A percentile compares a stretch with the other conserved stretches of the same genome.
These are phyloP conservation scores for Drosophila cognata DNA, from an alignment of 2,888 invertebrate genomes.

Conservation along the genomic window DNA sequence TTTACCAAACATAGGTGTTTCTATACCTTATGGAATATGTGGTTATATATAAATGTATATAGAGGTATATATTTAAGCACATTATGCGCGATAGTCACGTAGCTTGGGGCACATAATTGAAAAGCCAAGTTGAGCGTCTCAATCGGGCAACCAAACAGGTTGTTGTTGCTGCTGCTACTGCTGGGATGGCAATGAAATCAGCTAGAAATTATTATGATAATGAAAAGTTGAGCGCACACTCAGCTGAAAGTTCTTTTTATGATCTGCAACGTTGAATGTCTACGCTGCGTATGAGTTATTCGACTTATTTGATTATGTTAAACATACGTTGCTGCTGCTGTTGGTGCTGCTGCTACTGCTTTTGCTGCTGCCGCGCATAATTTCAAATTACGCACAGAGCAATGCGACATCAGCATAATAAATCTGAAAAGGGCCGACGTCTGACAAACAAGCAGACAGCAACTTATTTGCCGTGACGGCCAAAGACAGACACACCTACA, in stretches of 20 bases:
- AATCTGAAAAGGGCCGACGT: conserved; percentile 63
- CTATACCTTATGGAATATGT: background rate
- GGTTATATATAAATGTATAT: background rate
- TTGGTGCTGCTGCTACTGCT: conserved; percentile 24
- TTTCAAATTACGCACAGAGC: conserved; percentile 74
- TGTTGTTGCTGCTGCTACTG: conserved; percentile 20
- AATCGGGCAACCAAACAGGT: conserved; percentile 63
- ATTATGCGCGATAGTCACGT: conserved; percentile 75
- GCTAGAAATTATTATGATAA: conserved; percentile 78
- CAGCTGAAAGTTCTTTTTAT: conserved; percentile 28
- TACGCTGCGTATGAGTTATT: conserved; percentile 72
- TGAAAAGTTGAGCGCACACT: conserved; percentile 56
- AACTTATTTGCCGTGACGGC: conserved; percentile 57
- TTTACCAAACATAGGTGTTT: background rate
- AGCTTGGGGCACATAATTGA: conserved; percentile 72
- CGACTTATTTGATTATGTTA: conserved; percentile 76
- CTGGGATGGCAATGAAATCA: conserved; percentile 65
- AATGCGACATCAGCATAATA: conserved; percentile 71
- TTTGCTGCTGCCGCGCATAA: conserved; percentile 65
- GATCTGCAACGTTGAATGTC: conserved; percentile 33
- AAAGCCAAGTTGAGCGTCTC: conserved; percentile 74
- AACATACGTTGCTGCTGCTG: conserved; percentile 57
- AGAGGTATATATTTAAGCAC: conserved; percentile 25
- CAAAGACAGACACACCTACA: conserved; percentile 19
- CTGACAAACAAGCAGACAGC: conserved; percentile 67